A percentile compares a stretch with the other conserved stretches of the same genome.
Conservation (phyloP, 2,888 invertebrate species). For the Parnassius apollo region DNA sequence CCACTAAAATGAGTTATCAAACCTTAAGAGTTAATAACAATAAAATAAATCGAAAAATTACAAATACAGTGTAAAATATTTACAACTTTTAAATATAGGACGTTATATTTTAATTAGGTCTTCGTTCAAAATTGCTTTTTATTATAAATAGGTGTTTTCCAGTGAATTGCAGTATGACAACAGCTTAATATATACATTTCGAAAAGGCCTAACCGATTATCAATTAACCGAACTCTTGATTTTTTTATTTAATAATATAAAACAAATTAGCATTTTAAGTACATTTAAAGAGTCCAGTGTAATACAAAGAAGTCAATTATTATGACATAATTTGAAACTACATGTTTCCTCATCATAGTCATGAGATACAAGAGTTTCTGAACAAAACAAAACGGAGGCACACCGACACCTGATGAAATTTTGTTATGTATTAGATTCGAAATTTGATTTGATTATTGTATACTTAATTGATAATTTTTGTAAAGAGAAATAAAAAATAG, state of each 20-base stretch:
- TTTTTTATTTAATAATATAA: not conserved
- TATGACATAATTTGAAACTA: conserved; percentile 31
- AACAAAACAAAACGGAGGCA: not conserved
- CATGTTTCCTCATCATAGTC: conserved; percentile 38
- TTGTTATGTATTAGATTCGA: too few species aligned
- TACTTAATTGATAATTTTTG: too few species aligned
- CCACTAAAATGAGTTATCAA: conserved; percentile 63
- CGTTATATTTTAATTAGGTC: conserved; percentile 32
- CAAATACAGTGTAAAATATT: conserved; percentile 74
- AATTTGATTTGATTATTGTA: too few species aligned
- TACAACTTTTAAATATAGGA: conserved; percentile 69
- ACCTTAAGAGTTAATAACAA: conserved; percentile 68
- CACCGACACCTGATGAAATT: too few species aligned
- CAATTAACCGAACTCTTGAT: not conserved
- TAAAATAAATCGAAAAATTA: conserved; percentile 71
- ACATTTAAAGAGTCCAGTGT: not conserved
- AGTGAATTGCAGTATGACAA: not conserved
- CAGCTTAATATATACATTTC: not conserved
- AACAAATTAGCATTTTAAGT: conserved; percentile 8
- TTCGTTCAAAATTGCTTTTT: conserved; percentile 15
- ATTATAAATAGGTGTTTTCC: not conserved
- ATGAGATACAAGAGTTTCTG: conserved; percentile 43
- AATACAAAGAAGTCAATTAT: not conserved
- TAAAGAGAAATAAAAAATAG: too few species aligned
- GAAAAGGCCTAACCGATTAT: not conserved